Conservation (phyloP, 2,888 invertebrate genomes). For the Drepanosiphum platanoidis region DNA sequence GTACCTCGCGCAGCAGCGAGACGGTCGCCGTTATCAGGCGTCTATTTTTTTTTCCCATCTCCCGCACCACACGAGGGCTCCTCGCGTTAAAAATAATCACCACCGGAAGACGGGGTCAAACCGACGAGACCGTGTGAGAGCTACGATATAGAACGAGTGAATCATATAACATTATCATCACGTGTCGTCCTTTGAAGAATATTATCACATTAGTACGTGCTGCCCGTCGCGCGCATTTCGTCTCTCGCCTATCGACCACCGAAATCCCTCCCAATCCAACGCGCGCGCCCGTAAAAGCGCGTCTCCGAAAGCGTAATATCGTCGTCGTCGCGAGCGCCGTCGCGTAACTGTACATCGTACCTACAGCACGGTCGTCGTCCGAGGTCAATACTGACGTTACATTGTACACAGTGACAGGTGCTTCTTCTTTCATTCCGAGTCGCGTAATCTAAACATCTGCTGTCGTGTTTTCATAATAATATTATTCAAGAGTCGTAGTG, state of each 20-base stretch:
- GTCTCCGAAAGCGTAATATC: neutral
- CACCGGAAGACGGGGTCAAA: neutral
- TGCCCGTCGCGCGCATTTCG: neutral
- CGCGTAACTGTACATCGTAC: constrained; percentile 7
- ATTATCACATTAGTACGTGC: neutral
- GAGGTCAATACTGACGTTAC: constrained; percentile 48
- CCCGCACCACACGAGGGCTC: neutral
- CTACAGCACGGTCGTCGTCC: neutral
- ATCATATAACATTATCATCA: neutral
- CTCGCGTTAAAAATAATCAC: constrained; percentile 1
- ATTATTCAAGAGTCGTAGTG: constrained; percentile 49
- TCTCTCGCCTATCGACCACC: neutral
- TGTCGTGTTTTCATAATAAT: constrained; percentile 29
- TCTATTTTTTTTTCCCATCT: neutral
- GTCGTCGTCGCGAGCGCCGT: neutral
- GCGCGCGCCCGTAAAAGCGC: neutral
- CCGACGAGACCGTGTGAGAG: neutral
- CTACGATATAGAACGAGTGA: neutral
- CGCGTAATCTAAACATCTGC: constrained; percentile 59
- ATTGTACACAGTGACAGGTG: constrained; percentile 32
- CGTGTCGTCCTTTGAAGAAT: neutral
- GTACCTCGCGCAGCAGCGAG: neutral
- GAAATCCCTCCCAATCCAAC: neutral
- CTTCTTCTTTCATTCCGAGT: constrained; percentile 36
- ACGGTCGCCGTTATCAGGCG: neutral